Evolutionary conservation across 2,888 invertebrate genomes (phyloP), one percentile per base, ranked within the genome.

Genomic region (Hemicrepidius hirtus): DNA sequence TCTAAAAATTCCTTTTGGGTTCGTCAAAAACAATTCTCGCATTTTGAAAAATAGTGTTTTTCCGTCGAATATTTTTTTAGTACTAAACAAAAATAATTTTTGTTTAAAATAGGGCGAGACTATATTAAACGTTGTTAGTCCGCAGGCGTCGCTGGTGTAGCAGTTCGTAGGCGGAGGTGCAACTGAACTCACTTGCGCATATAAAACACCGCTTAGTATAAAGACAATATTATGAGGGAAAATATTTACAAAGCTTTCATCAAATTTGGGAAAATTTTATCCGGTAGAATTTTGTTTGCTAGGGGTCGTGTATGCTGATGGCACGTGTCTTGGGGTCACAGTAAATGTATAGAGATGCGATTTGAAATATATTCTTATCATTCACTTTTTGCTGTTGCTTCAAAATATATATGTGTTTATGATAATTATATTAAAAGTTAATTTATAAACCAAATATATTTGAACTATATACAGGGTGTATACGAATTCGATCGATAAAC

Each of bases 21-120:
- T 24, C 24, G 5, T 6, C 32, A 9, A 32, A 37, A 65, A 53
- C 64, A 53, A 65, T 50, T 49, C 46, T 24, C 24, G 32, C 49
- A 13, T 50, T 65, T 53, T 65, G 50, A 53, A 53, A 35, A 50
- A 50, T 53, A 28, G 28, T 62, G 50, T 65, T 65, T 65, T 65
- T 24, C 35, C n/a, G 40, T 32, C 2, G 12, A 53, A 50, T 13
- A 13, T 32, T 7, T 32, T 7, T 65, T 32, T 65, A 37, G 64
- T 37, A 40, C 53, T 53, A 62, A 62, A 28, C 53, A 65, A 62
- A 62, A 28, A 62, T 62, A 44, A 46, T 62, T 62, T 62, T 46
- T 46, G 62, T 62, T 46, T 46, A 62, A 62, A 62, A 62, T 46
- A 32, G 46, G 46, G 40, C 37, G 60, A 24, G 62, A 21, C 53